Conservation (phyloP, 1,140 invertebrate species). For the Coptotermes formosanus region DNA sequence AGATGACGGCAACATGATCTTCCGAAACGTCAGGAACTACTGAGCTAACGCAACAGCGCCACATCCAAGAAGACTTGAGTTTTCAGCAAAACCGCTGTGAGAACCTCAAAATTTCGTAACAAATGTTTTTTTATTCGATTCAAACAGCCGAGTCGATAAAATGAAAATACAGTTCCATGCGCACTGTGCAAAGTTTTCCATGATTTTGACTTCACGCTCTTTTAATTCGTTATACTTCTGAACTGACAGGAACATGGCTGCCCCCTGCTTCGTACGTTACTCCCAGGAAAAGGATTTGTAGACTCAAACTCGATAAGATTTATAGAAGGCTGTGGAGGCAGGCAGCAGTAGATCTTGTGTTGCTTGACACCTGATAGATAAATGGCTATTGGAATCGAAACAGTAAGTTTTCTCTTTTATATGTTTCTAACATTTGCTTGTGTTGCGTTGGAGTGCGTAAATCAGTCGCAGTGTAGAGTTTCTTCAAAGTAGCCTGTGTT, state of each 20-base stretch:
- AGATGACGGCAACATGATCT: too few relatives aligned
- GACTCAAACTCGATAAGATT: slow-evolving; percentile 5
- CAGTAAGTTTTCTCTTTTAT: slow-evolving; percentile 23
- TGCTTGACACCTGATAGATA: slow-evolving; percentile 10
- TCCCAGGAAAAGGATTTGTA: background rate
- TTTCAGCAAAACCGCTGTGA: too few relatives aligned
- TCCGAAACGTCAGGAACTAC: too few relatives aligned
- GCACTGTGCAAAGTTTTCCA: background rate
- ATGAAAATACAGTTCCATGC: too few relatives aligned
- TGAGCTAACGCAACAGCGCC: too few relatives aligned
- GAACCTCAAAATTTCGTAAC: too few relatives aligned
- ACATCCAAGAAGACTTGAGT: too few relatives aligned
- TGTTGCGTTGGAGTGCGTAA: slow-evolving; percentile 22
- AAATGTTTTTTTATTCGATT: too few relatives aligned
- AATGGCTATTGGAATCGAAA: slow-evolving; percentile 22
- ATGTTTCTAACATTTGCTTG: background rate
- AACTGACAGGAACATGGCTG: background rate
- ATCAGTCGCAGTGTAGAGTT: background rate
- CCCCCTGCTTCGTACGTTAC: background rate
- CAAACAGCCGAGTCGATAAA: too few relatives aligned
- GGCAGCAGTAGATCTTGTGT: slow-evolving; percentile 20
- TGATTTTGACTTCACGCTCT: background rate
- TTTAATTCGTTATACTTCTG: slow-evolving; percentile 21
- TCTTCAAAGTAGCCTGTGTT: background rate
- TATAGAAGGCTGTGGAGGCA: background rate